phyloP scores from a whole-genome alignment of 2,888 invertebrate species.

The Beris morrisii region DNA sequence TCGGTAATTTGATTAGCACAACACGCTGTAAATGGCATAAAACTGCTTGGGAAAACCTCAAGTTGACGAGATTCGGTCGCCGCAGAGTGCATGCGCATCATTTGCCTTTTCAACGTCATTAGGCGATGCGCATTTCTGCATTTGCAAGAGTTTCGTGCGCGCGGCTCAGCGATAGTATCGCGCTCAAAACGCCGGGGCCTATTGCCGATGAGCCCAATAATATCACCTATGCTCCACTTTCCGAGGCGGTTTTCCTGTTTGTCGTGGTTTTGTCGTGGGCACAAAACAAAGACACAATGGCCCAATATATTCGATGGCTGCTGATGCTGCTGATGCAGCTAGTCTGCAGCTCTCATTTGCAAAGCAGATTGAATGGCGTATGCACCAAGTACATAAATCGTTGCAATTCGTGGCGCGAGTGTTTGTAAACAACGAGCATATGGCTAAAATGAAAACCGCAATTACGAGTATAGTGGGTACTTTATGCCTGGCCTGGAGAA shows the following conservation, averaged over 20 bases:
- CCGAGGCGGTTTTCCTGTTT: constrained; percentile 26
- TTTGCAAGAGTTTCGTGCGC: neutral
- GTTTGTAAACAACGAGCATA: constrained; percentile 27
- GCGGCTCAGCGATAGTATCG: constrained; percentile 3
- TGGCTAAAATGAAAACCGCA: constrained; percentile 23
- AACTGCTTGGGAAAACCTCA: constrained; percentile 23
- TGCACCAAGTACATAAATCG: too few relatives aligned
- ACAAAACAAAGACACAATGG: constrained; percentile 25
- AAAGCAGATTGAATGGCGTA: too few relatives aligned
- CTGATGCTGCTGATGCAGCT: neutral
- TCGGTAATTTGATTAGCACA: constrained; percentile 30
- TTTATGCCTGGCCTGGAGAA: neutral
- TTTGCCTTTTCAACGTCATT: constrained; percentile 16
- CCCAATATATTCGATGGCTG: constrained; percentile 31
- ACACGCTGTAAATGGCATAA: constrained; percentile 12
- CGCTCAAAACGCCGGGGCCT: too few relatives aligned
- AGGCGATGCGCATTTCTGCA: constrained; percentile 16
- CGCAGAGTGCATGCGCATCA: constrained; percentile 13
- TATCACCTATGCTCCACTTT: constrained; percentile 28
- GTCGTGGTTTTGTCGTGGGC: constrained; percentile 31
- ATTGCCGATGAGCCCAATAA: neutral
- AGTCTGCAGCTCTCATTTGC: too few relatives aligned
- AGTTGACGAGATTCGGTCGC: constrained; percentile 8
- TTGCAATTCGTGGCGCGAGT: constrained; percentile 2
- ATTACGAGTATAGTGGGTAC: too few relatives aligned